A percentile compares a stretch with the other conserved stretches of the same genome.
These are phyloP conservation scores for Synanthedon formicaeformis DNA, from an alignment of 2,888 invertebrate genomes.

Conservation along the genomic window DNA sequence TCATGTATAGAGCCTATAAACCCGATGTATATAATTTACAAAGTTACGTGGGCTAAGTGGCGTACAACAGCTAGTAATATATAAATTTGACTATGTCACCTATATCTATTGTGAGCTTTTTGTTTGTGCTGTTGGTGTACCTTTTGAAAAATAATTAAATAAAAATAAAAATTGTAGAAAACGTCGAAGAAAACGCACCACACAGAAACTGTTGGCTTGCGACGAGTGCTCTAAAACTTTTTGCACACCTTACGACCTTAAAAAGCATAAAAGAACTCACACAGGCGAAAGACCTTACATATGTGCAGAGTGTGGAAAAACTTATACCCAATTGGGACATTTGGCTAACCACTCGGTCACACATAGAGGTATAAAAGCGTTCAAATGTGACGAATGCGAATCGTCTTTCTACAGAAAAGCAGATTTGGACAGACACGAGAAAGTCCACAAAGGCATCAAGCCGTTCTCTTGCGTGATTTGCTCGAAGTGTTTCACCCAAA, in stretches of 20 bases:
- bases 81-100: no score
- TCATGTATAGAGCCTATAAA: no score
- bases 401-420: slow-evolving; percentile 50
- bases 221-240: slow-evolving; percentile 42
- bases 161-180: slow-evolving; percentile 6
- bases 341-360: slow-evolving; percentile 9
- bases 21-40: no score
- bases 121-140: no score
- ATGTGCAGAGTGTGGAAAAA: slow-evolving; percentile 54
- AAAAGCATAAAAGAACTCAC: slow-evolving; percentile 45
- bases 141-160: no score
- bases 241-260: slow-evolving; percentile 40
- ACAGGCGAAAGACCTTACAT: slow-evolving; percentile 52
- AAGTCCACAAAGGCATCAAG: slow-evolving; percentile 48
- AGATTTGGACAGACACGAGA: slow-evolving; percentile 46
- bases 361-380: slow-evolving; percentile 33
- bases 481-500: slow-evolving; percentile 47
- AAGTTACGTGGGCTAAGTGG: no score
- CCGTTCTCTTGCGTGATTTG: slow-evolving; percentile 49
- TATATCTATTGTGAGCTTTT: no score
- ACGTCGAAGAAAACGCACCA: slow-evolving; percentile 7
- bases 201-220: slow-evolving; percentile 29
- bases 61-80: no score
- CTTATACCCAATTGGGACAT: slow-evolving; percentile 51
- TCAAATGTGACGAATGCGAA: slow-evolving; percentile 40